A percentile compares a stretch with the other conserved stretches of the same genome.
Evolutionary conservation across 2,113 vertebrate genomes (phyloP).

Genomic region (Rhagologus leucostigma): DNA sequence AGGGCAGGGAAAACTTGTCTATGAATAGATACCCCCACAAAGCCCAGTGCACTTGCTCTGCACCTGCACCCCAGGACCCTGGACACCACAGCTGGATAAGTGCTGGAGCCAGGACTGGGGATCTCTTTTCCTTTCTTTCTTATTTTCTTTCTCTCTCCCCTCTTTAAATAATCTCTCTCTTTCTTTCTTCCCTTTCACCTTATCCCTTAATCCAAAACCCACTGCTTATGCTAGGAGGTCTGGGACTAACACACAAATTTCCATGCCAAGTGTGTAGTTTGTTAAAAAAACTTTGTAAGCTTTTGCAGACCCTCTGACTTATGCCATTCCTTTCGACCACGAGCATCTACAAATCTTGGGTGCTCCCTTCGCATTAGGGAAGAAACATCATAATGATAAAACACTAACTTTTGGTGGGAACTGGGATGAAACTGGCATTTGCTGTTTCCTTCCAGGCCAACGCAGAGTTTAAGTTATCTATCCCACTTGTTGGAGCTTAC

Average conservation of each 20-base stretch:
- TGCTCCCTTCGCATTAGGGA: neutral
- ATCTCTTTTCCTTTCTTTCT: neutral
- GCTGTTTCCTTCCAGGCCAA: neutral
- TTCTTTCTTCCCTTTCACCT: neutral
- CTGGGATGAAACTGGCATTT: neutral
- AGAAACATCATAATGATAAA: neutral
- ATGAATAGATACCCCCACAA: neutral
- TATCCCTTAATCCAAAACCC: neutral
- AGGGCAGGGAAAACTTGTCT: neutral
- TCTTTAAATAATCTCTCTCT: neutral
- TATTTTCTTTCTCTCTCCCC: neutral
- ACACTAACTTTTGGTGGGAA: neutral
- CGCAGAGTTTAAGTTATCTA: neutral
- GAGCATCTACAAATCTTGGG: neutral
- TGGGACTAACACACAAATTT: neutral
- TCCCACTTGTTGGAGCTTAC: neutral
- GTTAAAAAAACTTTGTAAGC: neutral
- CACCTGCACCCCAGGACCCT: neutral
- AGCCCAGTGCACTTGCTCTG: neutral
- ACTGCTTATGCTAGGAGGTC: neutral
- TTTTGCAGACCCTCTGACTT: neutral
- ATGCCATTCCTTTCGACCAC: rapidly evolving
- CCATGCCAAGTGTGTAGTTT: neutral
- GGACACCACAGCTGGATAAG: neutral
- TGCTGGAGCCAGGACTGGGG: neutral